phyloP scores from a whole-genome alignment of 2,888 invertebrate genomes.

The Galeruca laticollis region DNA sequence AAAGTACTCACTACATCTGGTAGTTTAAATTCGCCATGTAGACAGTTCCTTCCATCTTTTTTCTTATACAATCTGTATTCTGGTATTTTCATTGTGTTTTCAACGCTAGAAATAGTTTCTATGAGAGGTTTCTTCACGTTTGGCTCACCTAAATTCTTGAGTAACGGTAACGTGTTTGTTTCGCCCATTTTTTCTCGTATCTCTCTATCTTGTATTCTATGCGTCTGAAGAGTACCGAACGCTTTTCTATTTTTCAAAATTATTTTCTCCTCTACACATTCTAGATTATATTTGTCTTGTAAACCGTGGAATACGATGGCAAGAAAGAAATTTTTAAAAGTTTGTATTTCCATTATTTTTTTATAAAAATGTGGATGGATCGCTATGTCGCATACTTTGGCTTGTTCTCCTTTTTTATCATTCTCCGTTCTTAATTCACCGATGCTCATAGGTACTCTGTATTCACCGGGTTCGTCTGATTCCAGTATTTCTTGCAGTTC shows the following conservation, averaged over 20 bases:
- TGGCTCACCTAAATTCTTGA: constrained; percentile 52
- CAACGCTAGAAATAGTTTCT: constrained; percentile 59
- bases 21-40: constrained; percentile 75
- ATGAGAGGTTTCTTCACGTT: constrained; percentile 55
- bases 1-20: constrained; percentile 69
- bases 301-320: constrained; percentile 84
- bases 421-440: constrained; percentile 82
- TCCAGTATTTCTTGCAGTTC: constrained; percentile 78
- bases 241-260: constrained; percentile 80
- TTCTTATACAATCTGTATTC: constrained; percentile 73
- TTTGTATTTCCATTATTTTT: constrained; percentile 77
- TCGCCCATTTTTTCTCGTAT: constrained; percentile 66
- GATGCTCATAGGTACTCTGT: constrained; percentile 90
- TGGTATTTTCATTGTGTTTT: constrained; percentile 65
- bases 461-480: constrained; percentile 77
- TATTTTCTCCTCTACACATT: constrained; percentile 75
- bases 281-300: constrained; percentile 82
- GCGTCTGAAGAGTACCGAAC: constrained; percentile 79
- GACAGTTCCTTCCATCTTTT: constrained; percentile 69
- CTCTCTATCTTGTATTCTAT: constrained; percentile 80
- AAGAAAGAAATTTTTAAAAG: constrained; percentile 84
- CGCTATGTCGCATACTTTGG: constrained; percentile 86
- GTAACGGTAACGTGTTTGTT: constrained; percentile 39
- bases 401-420: constrained; percentile 80
- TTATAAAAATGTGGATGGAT: constrained; percentile 82